phyloP scores from a whole-genome alignment of 2,797 vertebrate species.

The Bradypodion pumilum region DNA sequence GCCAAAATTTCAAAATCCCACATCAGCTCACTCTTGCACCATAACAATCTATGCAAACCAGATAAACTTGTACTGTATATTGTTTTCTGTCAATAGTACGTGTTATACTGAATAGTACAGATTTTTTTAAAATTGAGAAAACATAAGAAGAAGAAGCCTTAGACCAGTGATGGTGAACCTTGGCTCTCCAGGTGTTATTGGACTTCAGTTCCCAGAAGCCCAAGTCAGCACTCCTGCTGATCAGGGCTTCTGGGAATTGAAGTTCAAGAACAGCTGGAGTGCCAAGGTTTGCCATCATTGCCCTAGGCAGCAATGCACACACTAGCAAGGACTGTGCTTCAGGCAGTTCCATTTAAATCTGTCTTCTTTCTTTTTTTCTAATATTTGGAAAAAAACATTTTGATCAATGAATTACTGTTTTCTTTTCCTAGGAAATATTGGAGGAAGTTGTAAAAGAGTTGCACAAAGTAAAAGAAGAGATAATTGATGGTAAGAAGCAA shows the following conservation, averaged over 20 bases:
- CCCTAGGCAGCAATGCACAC: too few species aligned
- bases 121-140: background rate
- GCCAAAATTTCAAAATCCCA: background rate
- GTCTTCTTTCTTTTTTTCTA: slow-evolving; percentile 54
- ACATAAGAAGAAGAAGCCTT: background rate
- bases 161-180: too few species aligned
- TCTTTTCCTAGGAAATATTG: slow-evolving; percentile 90
- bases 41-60: background rate
- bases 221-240: too few species aligned
- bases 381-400: slow-evolving; percentile 55
- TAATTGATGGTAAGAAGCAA: slow-evolving; percentile 91
- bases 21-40: background rate
- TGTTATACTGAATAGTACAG: background rate
- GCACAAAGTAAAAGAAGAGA: slow-evolving; percentile 99
- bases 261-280: too few species aligned
- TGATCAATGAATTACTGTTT: background rate
- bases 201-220: too few species aligned
- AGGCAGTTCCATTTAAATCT: background rate
- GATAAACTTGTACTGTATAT: background rate
- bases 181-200: too few species aligned
- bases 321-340: background rate
- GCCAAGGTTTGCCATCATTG: too few species aligned
- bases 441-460: slow-evolving; percentile 98
- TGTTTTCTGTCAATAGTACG: background rate
- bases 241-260: too few species aligned